Base-by-base conservation (phyloP, 2,113 vertebrate species). In the Phalacrocorax carbo region DNA sequence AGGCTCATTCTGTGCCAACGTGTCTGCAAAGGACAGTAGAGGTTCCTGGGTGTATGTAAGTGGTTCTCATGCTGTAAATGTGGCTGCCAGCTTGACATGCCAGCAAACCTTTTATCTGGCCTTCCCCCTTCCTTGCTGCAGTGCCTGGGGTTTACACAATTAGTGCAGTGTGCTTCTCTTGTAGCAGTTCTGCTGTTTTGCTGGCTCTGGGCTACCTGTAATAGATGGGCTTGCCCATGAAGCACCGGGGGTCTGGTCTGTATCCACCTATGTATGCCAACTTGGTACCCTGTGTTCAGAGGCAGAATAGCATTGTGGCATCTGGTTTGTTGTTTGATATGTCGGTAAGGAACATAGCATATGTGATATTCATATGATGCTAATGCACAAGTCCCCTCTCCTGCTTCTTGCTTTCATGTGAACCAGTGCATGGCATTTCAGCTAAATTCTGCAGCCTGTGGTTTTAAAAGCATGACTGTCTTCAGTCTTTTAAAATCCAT, bases 241-340 rank as follows among this genome's bases (percentile, higher is more conserved):
- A 70, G 25, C 36, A 26, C 77, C 34, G 34, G 2, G 9, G 14
- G 15, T 11, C 71, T 89, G 54, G 21, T 72, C 38, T 80, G 15
- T 75, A 38, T 76, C 15, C 32, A 27, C 10, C 0, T 3, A 5
- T 0, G 1, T 26, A 2, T 76, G 34, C 49, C 49, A 64, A 17
- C 23, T 58, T 66, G 48, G 23, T 87, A 58, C 30, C 7, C 5
- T 13, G 17, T 44, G 57, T 22, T 87, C n/a, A 61, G 71, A 76
- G 66, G 32, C 26, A 65, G 6, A 32, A 21, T 7, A 13, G 54
- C 7, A 30, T 36, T 58, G 29, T 81, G 71, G 68, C 30, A 70
- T 49, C 16, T 44, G 8, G 49, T 65, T 65, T 76, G 48, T 65
- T 1, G 0, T 48, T 78, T 49, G 64, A 11, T 64, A 2, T 3